A percentile compares a stretch with the other conserved stretches of the same genome.
Evolutionary conservation across 2,113 vertebrate genomes (phyloP).

Genomic region (Esox niger): DNA sequence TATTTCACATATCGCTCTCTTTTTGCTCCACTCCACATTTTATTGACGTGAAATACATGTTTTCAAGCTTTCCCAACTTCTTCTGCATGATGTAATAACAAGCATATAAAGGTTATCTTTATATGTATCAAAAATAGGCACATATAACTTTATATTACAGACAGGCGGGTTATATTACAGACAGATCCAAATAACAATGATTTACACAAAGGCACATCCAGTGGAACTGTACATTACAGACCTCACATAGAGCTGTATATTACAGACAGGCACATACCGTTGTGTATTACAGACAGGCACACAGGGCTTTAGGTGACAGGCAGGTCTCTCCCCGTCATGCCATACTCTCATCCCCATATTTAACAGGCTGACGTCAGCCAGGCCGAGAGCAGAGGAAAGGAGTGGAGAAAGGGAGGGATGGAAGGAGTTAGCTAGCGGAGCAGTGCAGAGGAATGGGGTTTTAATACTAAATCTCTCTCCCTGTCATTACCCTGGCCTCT

Average conservation of each 20-base stretch:
- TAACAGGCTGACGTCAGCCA: conserved; percentile 73
- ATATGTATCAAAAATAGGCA: conserved; percentile 43
- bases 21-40: too few relatives aligned
- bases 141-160: conserved; percentile 5
- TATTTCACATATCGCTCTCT: too few relatives aligned
- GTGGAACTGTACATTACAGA: conserved; percentile 54
- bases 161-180: not conserved
- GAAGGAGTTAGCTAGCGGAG: too few relatives aligned
- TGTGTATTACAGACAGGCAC: not conserved
- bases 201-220: not conserved
- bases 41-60: too few relatives aligned
- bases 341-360: conserved; percentile 71
- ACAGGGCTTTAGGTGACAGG: conserved; percentile 56
- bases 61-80: too few relatives aligned
- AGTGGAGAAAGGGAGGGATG: not conserved
- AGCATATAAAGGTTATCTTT: too few relatives aligned
- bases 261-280: not conserved
- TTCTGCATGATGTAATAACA: too few relatives aligned
- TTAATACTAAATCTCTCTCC: conserved; percentile 75
- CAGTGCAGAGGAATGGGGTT: conserved; percentile 55
- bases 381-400: conserved; percentile 55
- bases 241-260: conserved; percentile 11
- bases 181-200: not conserved
- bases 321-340: conserved; percentile 56
- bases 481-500: conserved; percentile 74